Evolutionary conservation across 2,888 invertebrate genomes (phyloP), one percentile per base, ranked within the genome.

Genomic region (Epicampocera succincta): DNA sequence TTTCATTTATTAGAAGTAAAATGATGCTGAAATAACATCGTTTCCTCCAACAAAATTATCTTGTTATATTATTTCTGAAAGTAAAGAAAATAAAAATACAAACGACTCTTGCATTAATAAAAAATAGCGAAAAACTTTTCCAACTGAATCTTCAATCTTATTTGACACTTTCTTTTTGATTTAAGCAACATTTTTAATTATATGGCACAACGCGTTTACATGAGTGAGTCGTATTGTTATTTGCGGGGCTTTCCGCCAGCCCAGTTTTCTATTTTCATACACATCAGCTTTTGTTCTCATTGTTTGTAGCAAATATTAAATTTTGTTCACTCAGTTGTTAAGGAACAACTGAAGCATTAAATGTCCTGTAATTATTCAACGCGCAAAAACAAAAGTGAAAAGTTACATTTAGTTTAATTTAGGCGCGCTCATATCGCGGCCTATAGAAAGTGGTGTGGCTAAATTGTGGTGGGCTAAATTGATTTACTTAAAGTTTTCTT

Each of bases 331-430:
- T 58, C 40, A 29, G 25, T 58, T 61, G 29, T 65, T 65, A 63
- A 61, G 56, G 9, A 72, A 42, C 38, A 56, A 58, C 68, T 77
- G 68, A 73, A 81, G 72, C 68, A 68, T 61, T 61, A 72, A 80
- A 76, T 81, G 40, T 50, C 50, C 13, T 46, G 13, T 29, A 69
- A 61, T 58, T 69, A 77, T 71, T 63, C 29, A 71, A 71, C 63
- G 77, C 69, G 56, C 48, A 48, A 71, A 56, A 13, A 77, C 69
- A 76, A 76, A 33, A 17, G 38, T 0, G 5, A 12, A 19, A 58
- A 15, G 38, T 48, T 25, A 21, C 17, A 60, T 40, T 60, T 40
- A 25, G 8, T 21, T 15, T 15, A 25, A 60, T 11, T 40, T 40
- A 3, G 12, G 19, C 15, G 44, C 13, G 17, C 17, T n/a, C n/a